A percentile compares a stretch with the other conserved stretches of the same genome.
Evolutionary conservation across 2,888 invertebrate genomes (phyloP).

Genomic region (Heliconius ismenius): DNA sequence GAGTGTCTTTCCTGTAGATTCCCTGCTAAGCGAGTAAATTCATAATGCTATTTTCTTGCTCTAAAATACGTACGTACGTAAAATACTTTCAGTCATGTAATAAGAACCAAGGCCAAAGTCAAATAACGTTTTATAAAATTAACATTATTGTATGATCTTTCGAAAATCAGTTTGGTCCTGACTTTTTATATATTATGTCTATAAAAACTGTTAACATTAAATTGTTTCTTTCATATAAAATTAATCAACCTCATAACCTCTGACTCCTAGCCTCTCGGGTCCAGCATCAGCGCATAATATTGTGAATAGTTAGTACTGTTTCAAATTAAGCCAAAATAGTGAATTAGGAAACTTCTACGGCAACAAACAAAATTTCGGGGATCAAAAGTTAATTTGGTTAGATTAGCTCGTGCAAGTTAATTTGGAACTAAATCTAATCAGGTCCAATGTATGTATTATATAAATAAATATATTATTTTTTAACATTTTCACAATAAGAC

Average conservation of each 20-base stretch:
- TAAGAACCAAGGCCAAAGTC: too few relatives aligned
- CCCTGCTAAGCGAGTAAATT: too few relatives aligned
- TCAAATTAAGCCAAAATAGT: conserved; percentile 15
- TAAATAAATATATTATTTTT: too few relatives aligned
- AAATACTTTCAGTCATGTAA: too few relatives aligned
- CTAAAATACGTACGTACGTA: too few relatives aligned
- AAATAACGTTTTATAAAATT: too few relatives aligned
- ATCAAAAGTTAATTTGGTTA: conserved; percentile 21
- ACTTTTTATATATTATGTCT: too few relatives aligned
- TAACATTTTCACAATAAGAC: too few relatives aligned
- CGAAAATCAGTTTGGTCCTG: too few relatives aligned
- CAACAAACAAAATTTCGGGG: not conserved
- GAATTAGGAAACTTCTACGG: conserved; percentile 1
- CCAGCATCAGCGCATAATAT: not conserved
- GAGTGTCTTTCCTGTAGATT: too few relatives aligned
- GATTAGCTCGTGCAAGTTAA: conserved; percentile 2
- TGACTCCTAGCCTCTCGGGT: not conserved
- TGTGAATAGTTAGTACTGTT: not conserved
- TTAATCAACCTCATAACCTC: not conserved
- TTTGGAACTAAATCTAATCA: not conserved
- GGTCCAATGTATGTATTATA: not conserved
- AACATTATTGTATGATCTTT: too few relatives aligned
- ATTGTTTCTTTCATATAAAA: not conserved
- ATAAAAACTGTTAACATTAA: not conserved
- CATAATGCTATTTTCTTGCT: too few relatives aligned